A percentile compares a stretch with the other conserved stretches of the same genome.
Conservation (phyloP, 2,797 vertebrate species). For the Lycodopsis pacificus region DNA sequence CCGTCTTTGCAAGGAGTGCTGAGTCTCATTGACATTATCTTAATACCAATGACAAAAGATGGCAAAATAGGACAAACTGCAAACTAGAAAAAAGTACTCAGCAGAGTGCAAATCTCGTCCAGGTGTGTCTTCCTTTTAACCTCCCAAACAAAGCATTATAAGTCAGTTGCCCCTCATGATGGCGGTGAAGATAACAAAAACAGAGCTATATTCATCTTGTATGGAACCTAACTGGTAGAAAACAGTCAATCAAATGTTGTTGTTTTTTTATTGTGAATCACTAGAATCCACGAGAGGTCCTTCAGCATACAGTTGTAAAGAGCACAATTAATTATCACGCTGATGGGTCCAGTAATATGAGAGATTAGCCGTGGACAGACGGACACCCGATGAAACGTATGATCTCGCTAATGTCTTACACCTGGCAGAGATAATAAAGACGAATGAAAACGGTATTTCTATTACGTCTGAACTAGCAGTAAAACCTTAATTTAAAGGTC, state of each 20-base stretch:
- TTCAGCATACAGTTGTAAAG: neutral
- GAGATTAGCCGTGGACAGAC: neutral
- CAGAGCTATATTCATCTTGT: neutral
- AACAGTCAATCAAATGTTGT: neutral
- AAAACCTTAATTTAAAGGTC: neutral
- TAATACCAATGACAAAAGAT: neutral
- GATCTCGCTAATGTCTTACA: neutral
- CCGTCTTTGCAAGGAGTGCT: neutral
- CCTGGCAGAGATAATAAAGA: neutral
- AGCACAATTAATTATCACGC: neutral
- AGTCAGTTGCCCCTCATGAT: neutral
- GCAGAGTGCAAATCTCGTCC: neutral
- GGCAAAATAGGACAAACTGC: neutral
- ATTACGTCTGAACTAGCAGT: neutral
- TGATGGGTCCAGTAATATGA: neutral
- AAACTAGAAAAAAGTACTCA: neutral
- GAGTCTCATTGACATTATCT: neutral
- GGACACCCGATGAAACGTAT: neutral
- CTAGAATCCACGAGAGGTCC: too few relatives aligned
- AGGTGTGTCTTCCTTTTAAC: neutral
- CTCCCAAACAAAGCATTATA: neutral
- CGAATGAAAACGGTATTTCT: neutral
- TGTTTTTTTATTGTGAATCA: too few relatives aligned
- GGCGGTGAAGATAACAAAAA: too few relatives aligned
- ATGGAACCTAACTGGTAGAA: neutral